Conservation (phyloP, 2,888 invertebrate genomes). For the Aspidiotus rigidus region DNA sequence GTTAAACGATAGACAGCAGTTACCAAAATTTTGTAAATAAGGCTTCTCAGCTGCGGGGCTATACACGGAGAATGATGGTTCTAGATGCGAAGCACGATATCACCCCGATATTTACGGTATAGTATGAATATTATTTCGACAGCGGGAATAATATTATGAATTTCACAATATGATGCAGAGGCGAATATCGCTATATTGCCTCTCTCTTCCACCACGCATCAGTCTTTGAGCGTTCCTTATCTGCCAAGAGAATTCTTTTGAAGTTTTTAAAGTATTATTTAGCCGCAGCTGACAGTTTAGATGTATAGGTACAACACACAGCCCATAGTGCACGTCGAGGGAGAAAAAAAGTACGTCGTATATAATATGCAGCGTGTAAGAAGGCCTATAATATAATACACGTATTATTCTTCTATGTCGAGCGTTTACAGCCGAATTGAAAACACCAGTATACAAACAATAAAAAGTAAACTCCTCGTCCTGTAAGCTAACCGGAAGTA, state of each 20-base stretch:
- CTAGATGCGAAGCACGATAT: no score
- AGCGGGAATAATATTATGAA: no score
- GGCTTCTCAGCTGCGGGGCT: no score
- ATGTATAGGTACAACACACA: not conserved
- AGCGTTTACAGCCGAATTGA: not conserved
- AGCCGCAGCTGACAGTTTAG: slow-evolving; percentile 16
- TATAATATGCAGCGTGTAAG: not conserved
- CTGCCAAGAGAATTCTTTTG: not conserved
- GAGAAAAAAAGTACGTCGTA: not conserved
- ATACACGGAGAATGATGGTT: no score
- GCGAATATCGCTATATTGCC: not conserved
- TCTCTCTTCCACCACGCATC: not conserved
- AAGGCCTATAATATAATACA: not conserved
- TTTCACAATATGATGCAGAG: not conserved
- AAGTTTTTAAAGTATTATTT: slow-evolving; percentile 3
- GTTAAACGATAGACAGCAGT: no score
- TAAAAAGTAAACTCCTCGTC: not conserved
- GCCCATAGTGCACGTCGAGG: not conserved
- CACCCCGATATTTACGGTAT: no score
- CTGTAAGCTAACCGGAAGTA: slow-evolving; percentile 7
- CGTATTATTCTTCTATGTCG: not conserved
- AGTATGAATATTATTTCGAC: no score
- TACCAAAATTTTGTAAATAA: no score
- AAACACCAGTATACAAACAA: slow-evolving; percentile 1
- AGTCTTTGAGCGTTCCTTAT: slow-evolving; percentile 7